phyloP scores from a whole-genome alignment of 1,140 invertebrate genomes.

The Macrotrachela quadricornifera region DNA sequence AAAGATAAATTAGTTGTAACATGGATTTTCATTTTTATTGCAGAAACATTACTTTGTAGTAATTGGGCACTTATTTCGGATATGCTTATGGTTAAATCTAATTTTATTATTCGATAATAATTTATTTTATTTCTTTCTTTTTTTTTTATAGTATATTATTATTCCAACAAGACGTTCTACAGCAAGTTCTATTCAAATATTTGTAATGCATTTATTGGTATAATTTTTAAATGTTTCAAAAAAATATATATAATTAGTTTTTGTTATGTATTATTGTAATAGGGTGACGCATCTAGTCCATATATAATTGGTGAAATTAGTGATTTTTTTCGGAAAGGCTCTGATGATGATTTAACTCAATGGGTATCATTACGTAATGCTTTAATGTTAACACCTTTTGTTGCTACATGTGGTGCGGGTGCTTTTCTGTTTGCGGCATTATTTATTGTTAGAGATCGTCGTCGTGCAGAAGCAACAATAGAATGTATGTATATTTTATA shows the following conservation, averaged over 20 bases:
- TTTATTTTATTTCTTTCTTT: too few species aligned
- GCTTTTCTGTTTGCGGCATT: conserved; percentile 2
- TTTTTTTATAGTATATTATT: neutral
- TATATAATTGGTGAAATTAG: conserved; percentile 19
- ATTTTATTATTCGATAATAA: too few species aligned
- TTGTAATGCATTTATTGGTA: conserved; percentile 19
- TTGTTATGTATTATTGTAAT: too few species aligned
- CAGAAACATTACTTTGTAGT: conserved; percentile 52
- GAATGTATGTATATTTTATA: too few species aligned
- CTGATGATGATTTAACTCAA: neutral
- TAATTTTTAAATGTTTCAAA: too few species aligned
- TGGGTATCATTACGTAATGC: neutral
- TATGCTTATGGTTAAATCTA: conserved; percentile 31
- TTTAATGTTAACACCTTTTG: neutral
- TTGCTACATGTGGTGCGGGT: conserved; percentile 1
- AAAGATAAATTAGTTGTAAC: conserved; percentile 25
- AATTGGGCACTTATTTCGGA: conserved; percentile 96
- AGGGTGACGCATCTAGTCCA: conserved; percentile 29
- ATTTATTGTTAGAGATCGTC: conserved; percentile 1
- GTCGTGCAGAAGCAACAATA: too few species aligned
- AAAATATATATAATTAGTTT: too few species aligned
- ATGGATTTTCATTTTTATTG: conserved; percentile 38
- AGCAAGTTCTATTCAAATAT: conserved; percentile 26
- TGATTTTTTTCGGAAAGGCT: neutral
- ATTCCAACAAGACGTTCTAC: conserved; percentile 26